A percentile compares a stretch with the other conserved stretches of the same genome.
These are phyloP conservation scores for Hemicordylus capensis DNA, from an alignment of 2,113 vertebrate species.

Conservation along the genomic window DNA sequence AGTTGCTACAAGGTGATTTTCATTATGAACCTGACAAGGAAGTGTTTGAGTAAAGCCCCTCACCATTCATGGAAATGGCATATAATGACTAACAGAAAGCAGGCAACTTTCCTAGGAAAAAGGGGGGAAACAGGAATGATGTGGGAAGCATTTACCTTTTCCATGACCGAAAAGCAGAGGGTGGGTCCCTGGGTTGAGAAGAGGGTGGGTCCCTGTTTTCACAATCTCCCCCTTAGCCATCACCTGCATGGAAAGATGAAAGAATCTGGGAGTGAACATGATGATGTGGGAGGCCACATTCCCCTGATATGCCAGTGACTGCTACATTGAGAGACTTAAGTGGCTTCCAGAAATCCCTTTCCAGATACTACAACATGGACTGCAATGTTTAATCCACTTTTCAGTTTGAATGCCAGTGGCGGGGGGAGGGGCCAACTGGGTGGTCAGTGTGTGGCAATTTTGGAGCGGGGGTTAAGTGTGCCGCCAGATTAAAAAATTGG, in stretches of 20 bases:
- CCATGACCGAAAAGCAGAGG: conserved; percentile 43
- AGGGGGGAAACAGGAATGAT: background rate
- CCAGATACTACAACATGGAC: background rate
- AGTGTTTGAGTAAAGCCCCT: too few species aligned
- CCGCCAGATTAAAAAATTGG: too few species aligned
- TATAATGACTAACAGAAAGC: too few species aligned
- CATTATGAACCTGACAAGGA: background rate
- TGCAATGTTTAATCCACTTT: background rate
- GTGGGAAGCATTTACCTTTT: conserved; percentile 55
- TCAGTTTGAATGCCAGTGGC: background rate
- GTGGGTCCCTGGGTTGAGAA: too few species aligned
- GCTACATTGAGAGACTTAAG: too few species aligned
- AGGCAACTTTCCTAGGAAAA: background rate
- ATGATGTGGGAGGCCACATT: background rate
- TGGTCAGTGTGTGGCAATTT: too few species aligned
- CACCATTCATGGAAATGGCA: too few species aligned
- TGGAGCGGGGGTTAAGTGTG: too few species aligned
- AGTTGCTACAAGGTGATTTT: background rate
- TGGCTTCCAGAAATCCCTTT: background rate
- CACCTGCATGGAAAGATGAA: conserved; percentile 67
- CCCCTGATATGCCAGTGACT: background rate
- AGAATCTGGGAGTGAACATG: background rate
- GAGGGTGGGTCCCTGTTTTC: conserved; percentile 43
- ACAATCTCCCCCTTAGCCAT: conserved; percentile 76
- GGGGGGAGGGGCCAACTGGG: too few species aligned